A percentile compares a stretch with the other conserved stretches of the same genome.
phyloP scores from a whole-genome alignment of 2,888 invertebrate genomes.

The Eubasilissa splendida region DNA sequence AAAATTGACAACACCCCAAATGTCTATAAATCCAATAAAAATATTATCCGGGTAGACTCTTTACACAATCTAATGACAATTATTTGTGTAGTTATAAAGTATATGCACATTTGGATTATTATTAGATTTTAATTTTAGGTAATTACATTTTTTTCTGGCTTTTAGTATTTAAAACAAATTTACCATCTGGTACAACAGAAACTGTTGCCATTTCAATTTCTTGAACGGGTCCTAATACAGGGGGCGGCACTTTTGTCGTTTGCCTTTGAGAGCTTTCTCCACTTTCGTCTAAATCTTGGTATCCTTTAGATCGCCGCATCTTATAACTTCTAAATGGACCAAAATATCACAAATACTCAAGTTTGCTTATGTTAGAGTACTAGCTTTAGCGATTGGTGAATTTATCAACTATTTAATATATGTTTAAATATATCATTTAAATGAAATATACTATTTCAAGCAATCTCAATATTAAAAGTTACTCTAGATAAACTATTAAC shows the following conservation, averaged over 20 bases:
- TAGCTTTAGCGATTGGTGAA: neutral
- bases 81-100: no score
- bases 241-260: conserved; percentile 68
- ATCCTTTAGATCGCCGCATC: conserved; percentile 74
- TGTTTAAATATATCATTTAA: neutral
- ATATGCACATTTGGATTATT: no score
- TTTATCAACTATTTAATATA: neutral
- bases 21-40: no score
- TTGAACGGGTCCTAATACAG: conserved; percentile 68
- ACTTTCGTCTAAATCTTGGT: conserved; percentile 75
- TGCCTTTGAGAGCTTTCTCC: conserved; percentile 62
- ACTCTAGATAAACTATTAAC: conserved; percentile 13
- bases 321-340: conserved; percentile 50
- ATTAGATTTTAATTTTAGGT: no score
- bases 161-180: conserved; percentile 33
- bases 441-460: conserved; percentile 59
- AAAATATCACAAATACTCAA: conserved; percentile 4
- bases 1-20: no score
- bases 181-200: conserved; percentile 86
- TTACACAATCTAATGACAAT: no score
- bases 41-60: no score
- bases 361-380: neutral
- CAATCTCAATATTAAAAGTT: conserved; percentile 1
- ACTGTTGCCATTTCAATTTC: conserved; percentile 86
- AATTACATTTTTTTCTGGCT: no score